Base-by-base conservation (phyloP, 2,888 invertebrate species). In the Pristionchus exspectatus region DNA sequence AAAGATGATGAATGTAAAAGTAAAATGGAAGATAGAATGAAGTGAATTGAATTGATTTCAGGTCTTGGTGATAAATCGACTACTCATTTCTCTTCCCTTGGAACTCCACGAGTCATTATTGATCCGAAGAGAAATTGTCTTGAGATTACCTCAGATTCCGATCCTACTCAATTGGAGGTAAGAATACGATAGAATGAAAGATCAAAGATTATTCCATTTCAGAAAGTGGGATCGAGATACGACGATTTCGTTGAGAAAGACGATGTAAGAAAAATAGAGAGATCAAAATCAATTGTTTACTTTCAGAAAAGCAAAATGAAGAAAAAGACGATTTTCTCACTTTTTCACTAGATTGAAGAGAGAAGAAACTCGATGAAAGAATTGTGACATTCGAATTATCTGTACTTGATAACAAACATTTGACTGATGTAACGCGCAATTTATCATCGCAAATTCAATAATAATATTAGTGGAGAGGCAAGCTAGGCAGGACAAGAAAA, bases 391-490 rank as follows among this genome's bases (percentile, higher is more conserved):
- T 77, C 30, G 12, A 50, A 50, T 50, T 50, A 50, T 77, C 30
- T 69, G 30, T 24, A 38, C 30, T 74, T 74, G 74, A 74, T 74
- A 74, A 74, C 74, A 74, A 74, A 74, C 21, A 74, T 74, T 74
- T 74, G 21, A 74, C 24, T 74, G 38, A 72, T 72, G 1, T 4
- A 30, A 72, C 44, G 44, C 5, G 44, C 77, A 44, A 21, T 38
- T 38, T 38, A 38, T n/a, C 44, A 77, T 44, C 77, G 44, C 77
- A 44, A 77, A 77, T 77, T 77, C 44, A 77, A 77, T 44, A 77
- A 77, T 77, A 44, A 77, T 77, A 77, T 77, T 77, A 77, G 44
- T 21, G 83, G 56, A 24, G 77, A 44, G 83, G 83, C 83, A 83
- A 83, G 83, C 54, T 56, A 83, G 27, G 30, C 54, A 27, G 56